phyloP scores from a whole-genome alignment of 2,113 vertebrate genomes.

The Thomomys bottae region DNA sequence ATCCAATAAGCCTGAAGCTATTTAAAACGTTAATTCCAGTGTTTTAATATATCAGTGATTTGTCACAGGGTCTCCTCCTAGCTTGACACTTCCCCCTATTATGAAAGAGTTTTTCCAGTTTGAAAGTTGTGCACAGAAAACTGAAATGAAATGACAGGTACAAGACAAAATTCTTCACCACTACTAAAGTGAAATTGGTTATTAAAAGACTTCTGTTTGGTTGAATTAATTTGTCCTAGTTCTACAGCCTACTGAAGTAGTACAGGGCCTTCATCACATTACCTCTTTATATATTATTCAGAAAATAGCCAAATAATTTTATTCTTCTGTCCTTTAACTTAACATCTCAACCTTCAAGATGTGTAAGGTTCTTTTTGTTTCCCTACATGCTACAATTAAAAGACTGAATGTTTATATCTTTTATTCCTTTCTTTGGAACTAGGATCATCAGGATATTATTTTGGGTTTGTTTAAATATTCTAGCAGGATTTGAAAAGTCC shows the following conservation, averaged over 20 bases:
- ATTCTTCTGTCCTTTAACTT: neutral
- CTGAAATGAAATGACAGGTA: neutral
- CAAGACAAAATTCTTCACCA: constrained; percentile 63
- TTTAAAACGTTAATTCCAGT: neutral
- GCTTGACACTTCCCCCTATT: neutral
- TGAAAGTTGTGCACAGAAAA: neutral
- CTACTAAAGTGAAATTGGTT: constrained; percentile 16
- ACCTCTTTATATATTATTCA: constrained; percentile 35
- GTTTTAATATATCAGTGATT: neutral
- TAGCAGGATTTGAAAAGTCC: constrained; percentile 9
- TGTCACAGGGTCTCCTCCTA: neutral
- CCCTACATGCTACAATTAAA: constrained; percentile 18
- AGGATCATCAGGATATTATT: constrained; percentile 18
- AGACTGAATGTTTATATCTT: neutral
- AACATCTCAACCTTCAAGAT: neutral
- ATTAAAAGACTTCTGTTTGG: neutral
- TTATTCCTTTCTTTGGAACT: constrained; percentile 42
- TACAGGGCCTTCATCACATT: neutral
- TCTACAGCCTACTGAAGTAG: neutral
- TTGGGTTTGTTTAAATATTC: constrained; percentile 55
- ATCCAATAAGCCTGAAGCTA: accelerated
- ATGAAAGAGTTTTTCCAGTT: neutral
- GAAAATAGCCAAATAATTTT: neutral
- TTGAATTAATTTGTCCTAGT: constrained; percentile 40
- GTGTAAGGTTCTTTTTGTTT: neutral